Base-by-base conservation (phyloP, 2,888 invertebrate genomes). In the Heliconius hortense region DNA sequence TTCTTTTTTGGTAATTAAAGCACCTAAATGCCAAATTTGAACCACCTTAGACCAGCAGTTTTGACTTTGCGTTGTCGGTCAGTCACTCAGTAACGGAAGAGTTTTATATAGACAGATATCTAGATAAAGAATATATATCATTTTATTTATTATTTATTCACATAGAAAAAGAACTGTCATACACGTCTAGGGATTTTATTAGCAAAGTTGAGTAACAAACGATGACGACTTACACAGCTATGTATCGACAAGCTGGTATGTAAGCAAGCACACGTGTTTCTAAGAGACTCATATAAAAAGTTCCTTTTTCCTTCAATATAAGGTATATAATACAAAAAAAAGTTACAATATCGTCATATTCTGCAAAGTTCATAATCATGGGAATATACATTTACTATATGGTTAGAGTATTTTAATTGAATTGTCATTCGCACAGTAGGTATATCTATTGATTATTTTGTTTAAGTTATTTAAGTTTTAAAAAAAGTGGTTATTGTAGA, bases 241-340 rank as follows among this genome's bases (percentile, higher is more conserved):
- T 82, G 78, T 79, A 76, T 73, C 74, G 0, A 78, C 78, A 78
- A 75, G 80, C 74, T 35, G 67, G 80, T 77, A 82, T 80, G 82
- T 60, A 35, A 77, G 66, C 35, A 72, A 75, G 71, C 59, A 73
- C 77, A 79, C 77, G 76, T 76, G 74, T 76, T 31, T 69, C n/a
- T 56, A 69, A n/a, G 35, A 26, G 26, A 2, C 35, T 62, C 62
- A 35, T 35, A 43, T 18, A 43, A 39, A 60, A 43, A 72, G 63
- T 31, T 53, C 48, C 48, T 53, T 63, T 63, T 72, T n/a, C 63
- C n/a, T n/a, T 31, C 35, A 28, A 39, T 63, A 63, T 72, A 72
- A 72, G 35, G 69, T 24, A 7, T 56, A 69, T 35, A 69, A n/a
- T 69, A 69, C 8, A 56, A 35, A 69, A n/a, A 31, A 69, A 53